These are phyloP conservation scores for Protophormia terraenovae DNA, from an alignment of 2,888 invertebrate genomes.

Conservation along the genomic window DNA sequence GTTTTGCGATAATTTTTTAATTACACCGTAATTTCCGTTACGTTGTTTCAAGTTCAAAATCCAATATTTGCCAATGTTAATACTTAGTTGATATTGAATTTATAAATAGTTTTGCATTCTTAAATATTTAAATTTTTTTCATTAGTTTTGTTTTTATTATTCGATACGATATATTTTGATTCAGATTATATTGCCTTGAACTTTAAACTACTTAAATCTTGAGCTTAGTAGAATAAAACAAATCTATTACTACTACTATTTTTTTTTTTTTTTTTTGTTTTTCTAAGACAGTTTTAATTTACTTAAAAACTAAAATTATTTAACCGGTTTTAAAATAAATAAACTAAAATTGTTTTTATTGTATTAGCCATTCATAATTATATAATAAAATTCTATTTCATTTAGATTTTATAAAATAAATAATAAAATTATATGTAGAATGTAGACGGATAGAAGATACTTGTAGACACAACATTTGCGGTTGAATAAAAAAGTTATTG, in stretches of 20 bases:
- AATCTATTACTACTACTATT: too few species aligned
- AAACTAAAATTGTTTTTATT: not conserved
- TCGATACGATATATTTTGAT: not conserved
- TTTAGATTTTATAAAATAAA: not conserved
- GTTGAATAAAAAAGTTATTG: not conserved
- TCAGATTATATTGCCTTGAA: constrained; percentile 12
- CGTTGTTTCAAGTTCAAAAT: not conserved
- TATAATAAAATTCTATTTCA: not conserved
- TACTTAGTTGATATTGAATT: not conserved
- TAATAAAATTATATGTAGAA: not conserved
- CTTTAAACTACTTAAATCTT: not conserved
- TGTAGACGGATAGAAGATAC: not conserved
- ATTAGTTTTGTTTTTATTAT: not conserved
- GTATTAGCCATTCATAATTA: not conserved
- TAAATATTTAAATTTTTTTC: not conserved
- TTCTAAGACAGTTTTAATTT: not conserved
- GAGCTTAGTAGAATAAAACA: not conserved
- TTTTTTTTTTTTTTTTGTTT: too few species aligned
- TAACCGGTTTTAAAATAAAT: not conserved
- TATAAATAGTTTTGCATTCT: not conserved
- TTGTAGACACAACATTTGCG: not conserved
- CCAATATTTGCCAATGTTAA: not conserved
- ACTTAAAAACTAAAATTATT: not conserved
- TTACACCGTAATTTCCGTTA: not conserved
- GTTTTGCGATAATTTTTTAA: not conserved